Evolutionary conservation across 2,888 invertebrate species (phyloP).

Genomic region (Brachyptera risi): DNA sequence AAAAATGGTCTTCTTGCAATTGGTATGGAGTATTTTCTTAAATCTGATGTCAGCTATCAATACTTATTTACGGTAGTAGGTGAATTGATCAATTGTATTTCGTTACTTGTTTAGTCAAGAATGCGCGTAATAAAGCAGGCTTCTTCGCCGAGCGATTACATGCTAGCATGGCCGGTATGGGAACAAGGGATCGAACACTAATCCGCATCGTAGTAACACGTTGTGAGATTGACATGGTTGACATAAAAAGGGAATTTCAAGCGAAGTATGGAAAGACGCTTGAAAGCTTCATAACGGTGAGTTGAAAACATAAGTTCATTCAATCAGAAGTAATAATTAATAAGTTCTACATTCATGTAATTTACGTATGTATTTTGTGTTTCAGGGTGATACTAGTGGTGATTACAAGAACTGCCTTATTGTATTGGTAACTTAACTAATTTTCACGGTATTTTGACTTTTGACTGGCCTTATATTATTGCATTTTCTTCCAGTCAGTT

Average conservation of each 20-base stretch:
- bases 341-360: neutral
- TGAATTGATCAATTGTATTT: too few species aligned
- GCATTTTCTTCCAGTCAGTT: too few species aligned
- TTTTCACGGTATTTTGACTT: too few species aligned
- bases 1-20: slow-evolving; percentile 78
- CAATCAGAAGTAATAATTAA: slow-evolving; percentile 20
- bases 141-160: slow-evolving; percentile 86
- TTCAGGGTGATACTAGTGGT: slow-evolving; percentile 78
- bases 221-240: slow-evolving; percentile 78
- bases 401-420: slow-evolving; percentile 82
- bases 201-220: slow-evolving; percentile 82
- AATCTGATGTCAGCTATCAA: too few species aligned
- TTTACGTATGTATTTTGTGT: too few species aligned
- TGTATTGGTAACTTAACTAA: slow-evolving; percentile 51
- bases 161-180: slow-evolving; percentile 84
- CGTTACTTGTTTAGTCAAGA: slow-evolving; percentile 68
- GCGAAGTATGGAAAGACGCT: slow-evolving; percentile 69
- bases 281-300: slow-evolving; percentile 75
- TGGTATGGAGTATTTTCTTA: slow-evolving; percentile 43
- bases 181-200: slow-evolving; percentile 81
- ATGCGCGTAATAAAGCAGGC: slow-evolving; percentile 70
- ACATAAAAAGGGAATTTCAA: slow-evolving; percentile 76
- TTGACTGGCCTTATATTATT: too few species aligned
- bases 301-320: slow-evolving; percentile 30
- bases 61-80: too few species aligned